Conservation (phyloP, 2,113 vertebrate genomes). For the Plestiodon gilberti region DNA sequence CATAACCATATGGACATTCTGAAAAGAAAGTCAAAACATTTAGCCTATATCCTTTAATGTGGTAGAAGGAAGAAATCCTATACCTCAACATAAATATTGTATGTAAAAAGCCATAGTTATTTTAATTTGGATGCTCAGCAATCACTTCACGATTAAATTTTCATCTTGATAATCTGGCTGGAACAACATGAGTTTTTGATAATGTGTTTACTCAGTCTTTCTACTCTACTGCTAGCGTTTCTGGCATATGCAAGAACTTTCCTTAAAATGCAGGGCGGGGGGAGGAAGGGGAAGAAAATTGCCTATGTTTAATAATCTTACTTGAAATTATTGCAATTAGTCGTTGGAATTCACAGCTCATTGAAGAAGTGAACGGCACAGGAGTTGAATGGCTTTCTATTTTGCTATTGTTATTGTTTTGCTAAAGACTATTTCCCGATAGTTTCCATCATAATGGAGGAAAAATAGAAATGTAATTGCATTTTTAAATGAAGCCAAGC, state of each 20-base stretch:
- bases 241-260: not conserved
- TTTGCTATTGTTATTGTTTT: conserved; percentile 45
- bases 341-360: conserved; percentile 48
- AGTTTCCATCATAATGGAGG: conserved; percentile 36
- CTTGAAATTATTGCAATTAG: conserved; percentile 23
- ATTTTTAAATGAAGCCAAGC: conserved; percentile 38
- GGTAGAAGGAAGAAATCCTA: not conserved
- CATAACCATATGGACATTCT: not conserved
- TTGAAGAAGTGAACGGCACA: conserved; percentile 35
- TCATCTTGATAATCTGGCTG: not conserved
- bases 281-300: not conserved
- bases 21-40: not conserved
- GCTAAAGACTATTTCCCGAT: conserved; percentile 43
- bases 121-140: not conserved
- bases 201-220: not conserved
- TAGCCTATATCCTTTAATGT: not conserved
- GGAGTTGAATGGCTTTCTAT: not conserved
- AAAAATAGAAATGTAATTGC: conserved; percentile 23
- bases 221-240: not conserved
- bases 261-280: not conserved
- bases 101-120: not conserved
- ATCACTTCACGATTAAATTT: not conserved
- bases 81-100: not conserved
- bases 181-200: not conserved
- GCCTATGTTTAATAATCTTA: conserved; percentile 18